A percentile compares a stretch with the other conserved stretches of the same genome.
phyloP scores from a whole-genome alignment of 2,797 vertebrate species.

The Lerista edwardsae region DNA sequence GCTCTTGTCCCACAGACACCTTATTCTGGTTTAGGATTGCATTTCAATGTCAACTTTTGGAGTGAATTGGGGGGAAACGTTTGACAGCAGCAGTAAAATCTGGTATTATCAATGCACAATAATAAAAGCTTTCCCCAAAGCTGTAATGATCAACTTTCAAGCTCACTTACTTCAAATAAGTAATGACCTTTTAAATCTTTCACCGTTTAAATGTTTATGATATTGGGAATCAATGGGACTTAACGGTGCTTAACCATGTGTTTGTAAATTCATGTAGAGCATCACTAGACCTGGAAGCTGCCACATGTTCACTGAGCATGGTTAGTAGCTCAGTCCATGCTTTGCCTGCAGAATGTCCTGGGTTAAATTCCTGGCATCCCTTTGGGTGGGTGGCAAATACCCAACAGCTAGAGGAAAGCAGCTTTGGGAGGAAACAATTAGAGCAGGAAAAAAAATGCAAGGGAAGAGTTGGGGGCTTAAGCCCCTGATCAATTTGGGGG shows the following conservation, averaged over 20 bases:
- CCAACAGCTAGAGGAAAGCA: background rate
- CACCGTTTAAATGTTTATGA: constrained; percentile 5
- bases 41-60: background rate
- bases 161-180: constrained; percentile 21
- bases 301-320: too few relatives aligned
- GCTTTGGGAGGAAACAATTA: background rate
- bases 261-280: constrained; percentile 5
- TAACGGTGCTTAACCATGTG: background rate
- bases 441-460: background rate
- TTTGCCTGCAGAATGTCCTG: too few relatives aligned
- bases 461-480: background rate
- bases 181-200: constrained; percentile 25
- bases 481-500: background rate
- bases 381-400: too few relatives aligned
- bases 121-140: background rate
- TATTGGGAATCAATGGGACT: constrained; percentile 29
- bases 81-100: background rate
- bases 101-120: background rate
- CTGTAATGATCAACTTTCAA: constrained; percentile 1
- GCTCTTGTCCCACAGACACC: background rate
- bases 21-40: background rate
- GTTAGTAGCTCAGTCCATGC: background rate
- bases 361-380: too few relatives aligned
- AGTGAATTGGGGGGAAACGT: background rate
- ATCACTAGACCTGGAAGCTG: background rate